Evolutionary conservation across 2,888 invertebrate genomes (phyloP), one percentile per base, ranked within the genome.

Genomic region (Morpho achilles): DNA sequence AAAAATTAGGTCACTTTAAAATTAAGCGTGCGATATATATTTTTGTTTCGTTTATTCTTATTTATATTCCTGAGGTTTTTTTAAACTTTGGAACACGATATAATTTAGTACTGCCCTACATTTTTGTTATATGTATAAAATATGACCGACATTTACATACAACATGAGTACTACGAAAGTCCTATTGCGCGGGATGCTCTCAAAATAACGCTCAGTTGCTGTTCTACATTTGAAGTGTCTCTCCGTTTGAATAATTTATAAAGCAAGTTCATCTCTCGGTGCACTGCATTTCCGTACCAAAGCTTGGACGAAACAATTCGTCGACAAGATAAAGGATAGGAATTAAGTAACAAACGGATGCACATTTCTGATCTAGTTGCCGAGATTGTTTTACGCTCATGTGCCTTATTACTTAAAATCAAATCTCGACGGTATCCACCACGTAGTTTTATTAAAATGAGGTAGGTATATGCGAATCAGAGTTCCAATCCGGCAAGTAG

Each of bases 211-310:
- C 77, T 77, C 79, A 74, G 77, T 76, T 75, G 76, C 74, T 77
- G 80, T 76, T 75, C 84, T 84, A 84, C 85, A 86, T 87, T 84
- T 87, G 84, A 86, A 87, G 84, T 84, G 86, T 87, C 87, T 84
- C 83, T 70, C 79, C 79, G 80, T 82, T 83, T 89, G 88, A 90
- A 90, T 90, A 85, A 88, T 87, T 87, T 87, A 90, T 90, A 83
- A 87, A 82, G 80, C 73, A 70, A 77, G 78, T 80, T 83, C 79
- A 71, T 82, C 81, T 82, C 79, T 66, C 73, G 83, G 79, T 79
- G 82, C 82, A 80, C 79, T 83, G 80, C 82, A 83, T 82, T 85
- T 83, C 80, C 79, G 79, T 71, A 74, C 77, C 77, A 76, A 76
- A 79, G 79, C 79, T 76, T 76, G 74, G 73, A 69, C 71, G 71